Percentiles rank a stretch among this genome's conserved stretches.
Evolutionary conservation across 2,888 invertebrate species (phyloP).

Genomic region (Notodonta dromedarius): DNA sequence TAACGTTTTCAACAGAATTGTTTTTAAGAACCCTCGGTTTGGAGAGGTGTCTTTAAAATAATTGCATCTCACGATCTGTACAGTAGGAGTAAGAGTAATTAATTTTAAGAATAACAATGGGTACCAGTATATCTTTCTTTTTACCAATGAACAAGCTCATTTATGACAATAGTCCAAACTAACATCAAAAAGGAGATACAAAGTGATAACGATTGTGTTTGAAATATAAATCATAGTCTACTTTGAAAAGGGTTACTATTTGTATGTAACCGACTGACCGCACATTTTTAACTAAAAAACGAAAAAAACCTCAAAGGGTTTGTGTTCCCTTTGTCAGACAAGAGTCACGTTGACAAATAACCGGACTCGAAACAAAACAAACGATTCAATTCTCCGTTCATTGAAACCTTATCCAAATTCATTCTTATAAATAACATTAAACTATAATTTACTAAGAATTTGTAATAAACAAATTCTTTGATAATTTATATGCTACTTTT

Average conservation of each 20-base stretch:
- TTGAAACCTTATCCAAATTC: too few species aligned
- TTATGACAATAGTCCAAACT: background rate
- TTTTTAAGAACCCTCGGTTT: background rate
- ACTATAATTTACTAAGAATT: too few species aligned
- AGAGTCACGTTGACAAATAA: background rate
- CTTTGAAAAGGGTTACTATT: background rate
- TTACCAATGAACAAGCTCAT: too few species aligned
- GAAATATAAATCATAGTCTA: background rate
- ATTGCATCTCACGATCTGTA: background rate
- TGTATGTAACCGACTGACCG: background rate
- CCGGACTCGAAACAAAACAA: background rate
- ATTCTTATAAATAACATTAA: too few species aligned
- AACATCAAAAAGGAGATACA: background rate
- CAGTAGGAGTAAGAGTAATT: background rate
- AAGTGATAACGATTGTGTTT: background rate
- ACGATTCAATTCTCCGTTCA: too few species aligned
- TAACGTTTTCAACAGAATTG: background rate
- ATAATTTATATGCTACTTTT: too few species aligned
- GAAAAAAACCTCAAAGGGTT: background rate
- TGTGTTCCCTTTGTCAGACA: background rate
- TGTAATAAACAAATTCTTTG: too few species aligned
- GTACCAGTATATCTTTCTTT: too few species aligned
- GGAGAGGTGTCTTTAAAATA: background rate
- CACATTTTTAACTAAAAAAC: background rate
- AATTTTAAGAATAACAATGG: background rate